Conservation (phyloP, 2,113 vertebrate genomes). For the Chamaetylas fuelleborni region DNA sequence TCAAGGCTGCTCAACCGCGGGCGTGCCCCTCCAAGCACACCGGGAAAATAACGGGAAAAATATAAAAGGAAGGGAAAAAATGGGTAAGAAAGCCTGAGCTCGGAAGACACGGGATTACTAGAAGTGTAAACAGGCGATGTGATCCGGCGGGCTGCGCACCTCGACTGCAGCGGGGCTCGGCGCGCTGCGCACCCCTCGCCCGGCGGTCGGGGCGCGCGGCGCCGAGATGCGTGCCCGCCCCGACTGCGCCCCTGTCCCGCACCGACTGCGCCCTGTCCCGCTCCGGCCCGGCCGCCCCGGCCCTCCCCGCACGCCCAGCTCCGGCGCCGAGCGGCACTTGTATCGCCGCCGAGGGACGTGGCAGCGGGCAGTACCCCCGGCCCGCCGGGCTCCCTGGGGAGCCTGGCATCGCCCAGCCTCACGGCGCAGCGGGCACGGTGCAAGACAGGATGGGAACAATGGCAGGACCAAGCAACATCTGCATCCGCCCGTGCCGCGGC, state of each 20-base stretch:
- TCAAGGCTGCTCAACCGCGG: not conserved
- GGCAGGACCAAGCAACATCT: rapidly evolving
- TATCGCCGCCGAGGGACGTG: not conserved
- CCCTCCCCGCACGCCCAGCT: not conserved
- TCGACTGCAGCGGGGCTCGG: not conserved
- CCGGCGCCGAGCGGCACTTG: not conserved
- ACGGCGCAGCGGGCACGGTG: not conserved
- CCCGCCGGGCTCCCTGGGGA: too few species aligned
- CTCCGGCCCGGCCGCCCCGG: not conserved
- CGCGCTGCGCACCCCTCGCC: not conserved
- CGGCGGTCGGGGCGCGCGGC: too few species aligned
- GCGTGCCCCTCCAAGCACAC: not conserved
- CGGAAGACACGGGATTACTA: not conserved
- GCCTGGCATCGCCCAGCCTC: not conserved
- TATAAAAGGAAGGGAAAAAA: not conserved
- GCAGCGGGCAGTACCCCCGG: too few species aligned
- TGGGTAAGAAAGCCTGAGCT: not conserved
- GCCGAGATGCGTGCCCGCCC: not conserved
- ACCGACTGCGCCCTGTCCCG: not conserved
- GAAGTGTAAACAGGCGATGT: not conserved
- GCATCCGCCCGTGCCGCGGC: not conserved
- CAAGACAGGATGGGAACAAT: not conserved
- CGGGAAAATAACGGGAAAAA: not conserved
- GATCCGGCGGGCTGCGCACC: not conserved
- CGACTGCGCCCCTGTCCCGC: not conserved